phyloP scores from a whole-genome alignment of 2,797 vertebrate species.

The Peromyscus aztecus region DNA sequence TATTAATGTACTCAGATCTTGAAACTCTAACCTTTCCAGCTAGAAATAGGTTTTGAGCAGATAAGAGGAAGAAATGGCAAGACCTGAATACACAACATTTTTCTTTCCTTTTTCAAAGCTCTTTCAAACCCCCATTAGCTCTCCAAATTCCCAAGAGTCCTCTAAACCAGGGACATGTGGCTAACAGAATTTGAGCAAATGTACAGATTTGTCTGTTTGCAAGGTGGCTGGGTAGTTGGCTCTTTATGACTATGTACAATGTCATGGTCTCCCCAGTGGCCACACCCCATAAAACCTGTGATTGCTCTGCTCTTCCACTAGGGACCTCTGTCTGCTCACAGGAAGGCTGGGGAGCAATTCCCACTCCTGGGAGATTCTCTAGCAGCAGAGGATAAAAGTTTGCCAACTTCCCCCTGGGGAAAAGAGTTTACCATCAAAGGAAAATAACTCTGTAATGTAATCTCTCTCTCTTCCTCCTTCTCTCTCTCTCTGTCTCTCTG shows the following conservation, averaged over 20 bases:
- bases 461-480: slow-evolving; percentile 38
- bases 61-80: not conserved
- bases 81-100: not conserved
- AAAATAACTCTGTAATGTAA: slow-evolving; percentile 81
- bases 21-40: slow-evolving; percentile 10
- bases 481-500: slow-evolving; percentile 28
- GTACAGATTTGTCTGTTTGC: not conserved
- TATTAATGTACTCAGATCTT: slow-evolving; percentile 40
- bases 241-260: accelerated
- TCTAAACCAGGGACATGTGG: not conserved
- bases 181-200: not conserved
- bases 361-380: slow-evolving; percentile 70
- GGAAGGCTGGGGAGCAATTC: slow-evolving; percentile 64
- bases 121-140: not conserved
- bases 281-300: slow-evolving; percentile 67
- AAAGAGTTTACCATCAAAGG: slow-evolving; percentile 83
- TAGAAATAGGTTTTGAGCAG: slow-evolving; percentile 21
- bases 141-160: not conserved
- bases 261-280: not conserved
- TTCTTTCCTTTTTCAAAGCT: not conserved
- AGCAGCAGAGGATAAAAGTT: slow-evolving; percentile 75
- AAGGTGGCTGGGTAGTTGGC: not conserved
- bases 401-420: slow-evolving; percentile 79
- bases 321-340: slow-evolving; percentile 83
- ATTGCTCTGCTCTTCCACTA: slow-evolving; percentile 85